Conservation (phyloP, 2,888 invertebrate species). For the Aporophyla lueneburgensis region DNA sequence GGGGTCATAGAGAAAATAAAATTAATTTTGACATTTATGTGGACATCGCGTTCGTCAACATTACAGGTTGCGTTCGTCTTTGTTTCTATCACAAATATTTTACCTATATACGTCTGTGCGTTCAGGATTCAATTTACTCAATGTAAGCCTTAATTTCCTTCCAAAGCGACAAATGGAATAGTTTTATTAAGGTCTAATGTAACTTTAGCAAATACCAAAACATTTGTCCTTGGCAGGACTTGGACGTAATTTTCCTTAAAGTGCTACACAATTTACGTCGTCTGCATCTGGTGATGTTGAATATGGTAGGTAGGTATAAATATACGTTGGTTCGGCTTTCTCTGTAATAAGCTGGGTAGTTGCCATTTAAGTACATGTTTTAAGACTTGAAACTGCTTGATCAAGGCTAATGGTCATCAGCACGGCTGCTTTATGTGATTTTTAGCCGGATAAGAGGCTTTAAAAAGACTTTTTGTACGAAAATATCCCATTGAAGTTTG, state of each 20-base stretch:
- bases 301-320: slow-evolving; percentile 15
- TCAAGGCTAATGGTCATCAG: background rate
- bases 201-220: slow-evolving; percentile 15
- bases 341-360: slow-evolving; percentile 27
- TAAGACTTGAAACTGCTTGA: slow-evolving; percentile 22
- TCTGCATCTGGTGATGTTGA: slow-evolving; percentile 26
- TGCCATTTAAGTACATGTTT: slow-evolving; percentile 11
- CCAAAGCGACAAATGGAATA: background rate
- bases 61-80: too few relatives aligned
- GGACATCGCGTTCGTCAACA: too few relatives aligned
- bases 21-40: too few relatives aligned
- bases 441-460: background rate
- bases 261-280: slow-evolving; percentile 46
- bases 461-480: background rate
- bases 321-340: slow-evolving; percentile 19
- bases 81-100: background rate
- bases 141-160: slow-evolving; percentile 8
- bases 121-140: background rate
- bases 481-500: background rate
- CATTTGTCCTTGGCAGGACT: slow-evolving; percentile 10
- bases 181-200: slow-evolving; percentile 9
- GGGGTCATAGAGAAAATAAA: too few relatives aligned
- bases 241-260: slow-evolving; percentile 46
- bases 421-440: background rate
- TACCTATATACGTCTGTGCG: background rate